Percentiles rank a stretch among this genome's conserved stretches.
These are phyloP conservation scores for Pristis pectinata DNA, from an alignment of 2,797 vertebrate genomes.

Conservation along the genomic window DNA sequence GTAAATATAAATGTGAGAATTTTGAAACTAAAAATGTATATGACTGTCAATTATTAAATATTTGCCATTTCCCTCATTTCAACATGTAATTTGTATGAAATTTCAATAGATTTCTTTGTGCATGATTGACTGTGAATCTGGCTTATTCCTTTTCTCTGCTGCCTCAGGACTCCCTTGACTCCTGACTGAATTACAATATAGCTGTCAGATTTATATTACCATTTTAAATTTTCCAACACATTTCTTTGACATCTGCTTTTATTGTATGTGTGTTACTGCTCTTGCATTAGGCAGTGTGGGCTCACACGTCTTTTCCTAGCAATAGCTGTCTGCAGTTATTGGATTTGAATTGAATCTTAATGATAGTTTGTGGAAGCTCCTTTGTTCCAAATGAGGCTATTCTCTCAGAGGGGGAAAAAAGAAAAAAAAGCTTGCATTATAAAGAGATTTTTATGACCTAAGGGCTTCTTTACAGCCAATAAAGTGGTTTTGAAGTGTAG, in stretches of 20 bases:
- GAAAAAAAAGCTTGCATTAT: too few relatives aligned
- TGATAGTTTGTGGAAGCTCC: neutral
- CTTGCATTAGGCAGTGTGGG: neutral
- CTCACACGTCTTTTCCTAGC: neutral
- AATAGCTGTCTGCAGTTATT: neutral
- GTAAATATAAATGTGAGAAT: neutral
- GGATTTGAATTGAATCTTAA: neutral
- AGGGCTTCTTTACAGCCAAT: too few relatives aligned
- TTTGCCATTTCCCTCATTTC: neutral
- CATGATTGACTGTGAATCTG: neutral
- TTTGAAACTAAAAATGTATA: neutral
- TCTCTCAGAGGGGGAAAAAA: neutral
- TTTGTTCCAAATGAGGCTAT: neutral
- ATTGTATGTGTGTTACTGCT: neutral
- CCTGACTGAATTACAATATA: slow-evolving; percentile 9
- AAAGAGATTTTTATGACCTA: too few relatives aligned
- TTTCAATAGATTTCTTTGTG: neutral
- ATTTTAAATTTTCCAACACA: slow-evolving; percentile 9
- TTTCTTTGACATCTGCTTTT: slow-evolving; percentile 29
- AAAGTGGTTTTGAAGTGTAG: too few relatives aligned
- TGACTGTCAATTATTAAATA: neutral
- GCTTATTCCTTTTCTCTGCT: neutral
- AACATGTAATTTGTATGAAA: neutral
- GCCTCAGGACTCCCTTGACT: neutral
- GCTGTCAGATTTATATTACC: slow-evolving; percentile 12